These are phyloP conservation scores for Vulpes ferrilata DNA, from an alignment of 2,113 vertebrate genomes.

Conservation along the genomic window DNA sequence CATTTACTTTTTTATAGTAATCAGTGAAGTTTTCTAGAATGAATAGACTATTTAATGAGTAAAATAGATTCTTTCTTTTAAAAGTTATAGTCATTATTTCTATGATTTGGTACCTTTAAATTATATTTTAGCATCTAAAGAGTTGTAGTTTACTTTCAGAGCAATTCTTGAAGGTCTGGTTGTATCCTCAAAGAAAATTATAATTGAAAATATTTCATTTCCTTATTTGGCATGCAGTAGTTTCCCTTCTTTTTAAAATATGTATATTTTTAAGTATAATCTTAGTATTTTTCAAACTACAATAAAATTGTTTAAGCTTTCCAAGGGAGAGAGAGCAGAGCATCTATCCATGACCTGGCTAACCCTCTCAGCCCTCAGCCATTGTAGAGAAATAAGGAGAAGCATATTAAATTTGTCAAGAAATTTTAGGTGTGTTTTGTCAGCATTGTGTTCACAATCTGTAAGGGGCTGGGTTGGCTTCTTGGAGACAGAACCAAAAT, in stretches of 20 bases:
- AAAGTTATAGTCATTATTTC: not conserved
- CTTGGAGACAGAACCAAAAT: not conserved
- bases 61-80: not conserved
- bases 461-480: not conserved
- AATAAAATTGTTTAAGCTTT: slow-evolving; percentile 11
- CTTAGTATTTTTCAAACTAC: not conserved
- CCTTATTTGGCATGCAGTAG: slow-evolving; percentile 17
- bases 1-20: not conserved
- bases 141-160: slow-evolving; percentile 4
- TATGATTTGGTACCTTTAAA: slow-evolving; percentile 24
- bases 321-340: not conserved
- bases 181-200: slow-evolving; percentile 46
- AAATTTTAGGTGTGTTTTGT: not conserved
- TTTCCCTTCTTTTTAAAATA: not conserved
- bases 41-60: not conserved
- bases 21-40: not conserved
- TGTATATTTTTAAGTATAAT: not conserved
- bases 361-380: not conserved
- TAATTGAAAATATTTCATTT: slow-evolving; percentile 48
- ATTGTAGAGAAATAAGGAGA: not conserved
- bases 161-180: not conserved
- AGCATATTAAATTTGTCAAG: not conserved
- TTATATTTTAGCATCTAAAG: not conserved
- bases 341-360: not conserved
- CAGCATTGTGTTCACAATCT: not conserved